A percentile compares a stretch with the other conserved stretches of the same genome.
Conservation (phyloP, 2,113 vertebrate genomes). For the Pangasianodon gigas region DNA sequence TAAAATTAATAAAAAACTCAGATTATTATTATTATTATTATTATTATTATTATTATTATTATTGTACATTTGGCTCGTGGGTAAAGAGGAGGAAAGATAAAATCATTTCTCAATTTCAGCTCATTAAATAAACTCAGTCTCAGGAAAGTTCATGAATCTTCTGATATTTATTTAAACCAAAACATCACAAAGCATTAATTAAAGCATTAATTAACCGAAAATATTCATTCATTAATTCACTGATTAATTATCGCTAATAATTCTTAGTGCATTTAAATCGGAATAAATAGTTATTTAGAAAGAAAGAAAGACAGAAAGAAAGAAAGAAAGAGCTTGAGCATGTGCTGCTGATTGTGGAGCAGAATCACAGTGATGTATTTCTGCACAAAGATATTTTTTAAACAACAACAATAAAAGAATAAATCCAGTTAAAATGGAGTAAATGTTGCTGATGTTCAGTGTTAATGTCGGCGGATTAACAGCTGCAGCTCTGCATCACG, state of each 20-base stretch:
- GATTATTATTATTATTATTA: neutral
- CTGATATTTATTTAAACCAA: neutral
- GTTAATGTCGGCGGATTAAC: neutral
- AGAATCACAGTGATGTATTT: neutral
- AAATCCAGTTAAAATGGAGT: neutral
- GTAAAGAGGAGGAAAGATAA: neutral
- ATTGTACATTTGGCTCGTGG: neutral
- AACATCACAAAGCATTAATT: neutral
- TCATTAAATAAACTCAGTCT: neutral
- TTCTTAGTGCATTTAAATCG: neutral
- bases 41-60: neutral
- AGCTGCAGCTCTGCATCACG: neutral
- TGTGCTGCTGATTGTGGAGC: neutral
- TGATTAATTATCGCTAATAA: neutral
- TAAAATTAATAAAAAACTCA: no score
- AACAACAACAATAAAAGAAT: neutral
- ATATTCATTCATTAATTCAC: neutral
- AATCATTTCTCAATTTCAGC: neutral
- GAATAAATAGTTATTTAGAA: neutral
- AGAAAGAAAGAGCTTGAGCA: neutral
- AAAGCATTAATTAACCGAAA: neutral
- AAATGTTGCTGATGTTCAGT: neutral
- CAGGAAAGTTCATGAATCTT: neutral
- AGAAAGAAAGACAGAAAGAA: accelerated
- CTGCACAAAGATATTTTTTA: neutral